phyloP scores from a whole-genome alignment of 1,140 invertebrate genomes.

The Epicauta chinensis region DNA sequence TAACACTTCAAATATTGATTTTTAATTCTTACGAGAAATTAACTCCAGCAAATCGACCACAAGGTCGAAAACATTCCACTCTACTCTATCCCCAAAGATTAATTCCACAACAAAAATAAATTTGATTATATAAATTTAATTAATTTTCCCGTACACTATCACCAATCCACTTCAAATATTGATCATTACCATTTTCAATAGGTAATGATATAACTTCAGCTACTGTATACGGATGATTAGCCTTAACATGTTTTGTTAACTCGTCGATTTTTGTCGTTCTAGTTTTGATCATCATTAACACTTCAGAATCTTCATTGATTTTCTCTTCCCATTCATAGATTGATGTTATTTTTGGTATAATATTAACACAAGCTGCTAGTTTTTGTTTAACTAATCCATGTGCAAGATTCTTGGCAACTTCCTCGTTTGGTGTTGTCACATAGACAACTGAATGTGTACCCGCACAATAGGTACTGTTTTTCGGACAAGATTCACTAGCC shows the following conservation, averaged over 20 bases:
- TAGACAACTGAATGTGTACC: conserved; percentile 72
- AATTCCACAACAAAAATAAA: too few species aligned
- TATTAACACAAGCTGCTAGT: conserved; percentile 89
- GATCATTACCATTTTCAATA: conserved; percentile 68
- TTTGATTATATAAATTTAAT: too few species aligned
- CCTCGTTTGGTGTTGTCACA: conserved; percentile 74
- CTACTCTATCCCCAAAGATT: too few species aligned
- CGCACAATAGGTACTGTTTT: conserved; percentile 32
- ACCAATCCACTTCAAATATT: conserved; percentile 68
- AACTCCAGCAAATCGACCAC: too few species aligned
- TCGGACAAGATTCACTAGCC: conserved; percentile 24
- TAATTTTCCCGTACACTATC: conserved; percentile 42
- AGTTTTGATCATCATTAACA: conserved; percentile 76
- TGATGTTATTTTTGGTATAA: conserved; percentile 79
- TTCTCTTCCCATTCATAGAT: conserved; percentile 87
- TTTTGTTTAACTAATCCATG: conserved; percentile 73
- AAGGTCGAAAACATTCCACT: too few species aligned
- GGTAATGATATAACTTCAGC: conserved; percentile 81
- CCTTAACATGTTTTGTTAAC: conserved; percentile 67
- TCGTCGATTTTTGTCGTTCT: conserved; percentile 64
- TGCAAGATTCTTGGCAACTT: conserved; percentile 73
- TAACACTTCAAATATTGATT: too few species aligned
- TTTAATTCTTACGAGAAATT: too few species aligned
- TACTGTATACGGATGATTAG: conserved; percentile 80
- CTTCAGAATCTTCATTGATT: conserved; percentile 69